Evolutionary conservation across 2,113 vertebrate genomes (phyloP), one percentile per base, ranked within the genome.

Genomic region (Caloenas nicobarica): DNA sequence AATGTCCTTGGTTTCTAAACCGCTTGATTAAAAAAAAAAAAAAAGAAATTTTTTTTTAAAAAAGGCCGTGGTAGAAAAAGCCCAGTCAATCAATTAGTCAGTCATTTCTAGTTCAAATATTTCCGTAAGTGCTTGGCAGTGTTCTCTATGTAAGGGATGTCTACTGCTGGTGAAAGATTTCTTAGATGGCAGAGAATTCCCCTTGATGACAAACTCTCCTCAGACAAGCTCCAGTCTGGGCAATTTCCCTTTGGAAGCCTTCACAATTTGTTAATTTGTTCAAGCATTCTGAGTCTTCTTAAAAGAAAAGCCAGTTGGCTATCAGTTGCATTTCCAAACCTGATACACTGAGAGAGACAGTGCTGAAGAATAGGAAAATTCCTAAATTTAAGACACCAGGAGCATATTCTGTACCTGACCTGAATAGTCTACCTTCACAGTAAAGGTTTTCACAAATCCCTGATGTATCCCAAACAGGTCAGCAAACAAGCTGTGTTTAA

Each of bases 71-170:
- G 60, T 56, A 96, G 68, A 94, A 95, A 73, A 95, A 88, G 48
- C 13, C 60, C 71, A 91, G 74, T 80, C 81, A 94, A 78, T 87
- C 72, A 93, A 84, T 93, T 72, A 96, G 79, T 76, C 24, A 89
- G 81, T 90, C 60, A 91, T 89, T 93, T 95, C 79, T 82, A 95
- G 76, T 81, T 90, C 93, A 93, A 91, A 86, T 94, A 88, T 91
- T 95, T 95, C 94, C 64, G 7, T 74, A 88, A 91, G 71, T 94
- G 60, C 81, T 93, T 97, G 90, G 88, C 88, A 90, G 48, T 62
- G 56, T 81, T 88, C 94, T 51, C 68, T 88, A 28, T 19, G 36
- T 77, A 88, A 94, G 68, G 71, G 93, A 91, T 15, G 51, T 86
- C 71, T 91, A 62, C 56, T 62, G 76, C 85, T 74, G 51, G 33